A percentile compares a stretch with the other conserved stretches of the same genome.
These are phyloP conservation scores for Sisor rabdophorus DNA, from an alignment of 2,113 vertebrate species.

Conservation along the genomic window DNA sequence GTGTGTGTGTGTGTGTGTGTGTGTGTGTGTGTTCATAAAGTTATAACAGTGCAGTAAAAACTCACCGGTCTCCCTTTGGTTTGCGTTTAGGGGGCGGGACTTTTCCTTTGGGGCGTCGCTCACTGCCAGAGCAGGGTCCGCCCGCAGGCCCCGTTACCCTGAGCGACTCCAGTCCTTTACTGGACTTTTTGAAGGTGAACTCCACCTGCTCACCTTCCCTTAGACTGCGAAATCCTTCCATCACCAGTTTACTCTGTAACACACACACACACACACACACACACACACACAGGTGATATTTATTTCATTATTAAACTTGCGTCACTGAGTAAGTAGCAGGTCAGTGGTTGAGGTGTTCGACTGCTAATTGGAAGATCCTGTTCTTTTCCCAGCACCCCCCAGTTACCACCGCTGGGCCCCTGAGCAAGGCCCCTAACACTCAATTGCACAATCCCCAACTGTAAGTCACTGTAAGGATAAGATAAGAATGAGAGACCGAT, in stretches of 20 bases:
- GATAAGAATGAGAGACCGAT: too few species aligned
- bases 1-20: slow-evolving; percentile 7
- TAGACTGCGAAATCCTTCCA: slow-evolving; percentile 99
- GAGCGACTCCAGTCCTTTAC: slow-evolving; percentile 97
- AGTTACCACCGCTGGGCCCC: too few species aligned
- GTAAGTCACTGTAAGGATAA: too few species aligned
- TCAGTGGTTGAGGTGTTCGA: too few species aligned
- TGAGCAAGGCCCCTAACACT: too few species aligned
- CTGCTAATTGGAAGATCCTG: too few species aligned
- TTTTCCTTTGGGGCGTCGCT: slow-evolving; percentile 98
- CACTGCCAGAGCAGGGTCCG: slow-evolving; percentile 90
- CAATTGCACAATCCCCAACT: too few species aligned
- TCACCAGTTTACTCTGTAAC: slow-evolving; percentile 94
- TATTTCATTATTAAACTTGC: neutral
- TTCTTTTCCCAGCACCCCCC: too few species aligned
- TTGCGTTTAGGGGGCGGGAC: slow-evolving; percentile 88
- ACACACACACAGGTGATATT: slow-evolving; percentile 3
- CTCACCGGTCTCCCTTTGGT: slow-evolving; percentile 99
- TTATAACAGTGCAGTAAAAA: neutral
- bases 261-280: too few species aligned
- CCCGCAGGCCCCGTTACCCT: slow-evolving; percentile 96
- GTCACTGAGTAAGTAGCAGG: neutral
- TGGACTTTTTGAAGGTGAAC: slow-evolving; percentile 98
- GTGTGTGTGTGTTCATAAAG: neutral
- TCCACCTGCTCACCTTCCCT: slow-evolving; percentile 98